Base-by-base conservation (phyloP, 2,888 invertebrate species). In the Brachyptera risi region DNA sequence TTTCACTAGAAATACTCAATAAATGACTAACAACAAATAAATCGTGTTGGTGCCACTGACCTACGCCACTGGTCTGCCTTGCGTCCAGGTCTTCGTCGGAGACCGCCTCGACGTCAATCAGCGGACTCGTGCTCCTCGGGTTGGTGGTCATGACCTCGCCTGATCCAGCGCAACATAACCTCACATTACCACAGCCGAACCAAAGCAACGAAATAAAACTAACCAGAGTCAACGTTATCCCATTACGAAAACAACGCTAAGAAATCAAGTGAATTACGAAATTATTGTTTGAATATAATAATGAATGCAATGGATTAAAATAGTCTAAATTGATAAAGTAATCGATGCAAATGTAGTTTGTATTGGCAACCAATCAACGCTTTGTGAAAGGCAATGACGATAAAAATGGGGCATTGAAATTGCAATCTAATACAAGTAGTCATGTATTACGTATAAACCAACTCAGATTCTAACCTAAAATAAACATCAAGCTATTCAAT, bases 91-190 rank as follows among this genome's bases (percentile, higher is more conserved):
- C 79, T 71, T 80, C 79, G 73, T 83, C 82, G 67, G 83, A 83
- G 68, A 83, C 80, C 70, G 81, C 81, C 76, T 84, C 84, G 73
- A 84, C 84, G 76, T 84, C 84, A 73, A 84, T 83, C 76, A 84
- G 80, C 71, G 85, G 84, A 76, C 83, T 83, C 73, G 75, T 75
- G 73, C 78, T 80, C 72, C 79, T 79, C 74, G 77, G 81, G 76
- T 75, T 80, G 74, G 77, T 79, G 73, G 81, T 80, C 78, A 83
- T 82, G 78, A 83, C 82, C 78, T 84, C 83, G 83, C 84, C 85
- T 84, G 66, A 59, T 61, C 54, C 56, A 56, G 15, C 15, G 21
- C 38, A 38, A 15, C 17, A n/a, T 15, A 38, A 17, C 38, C 38
- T n/a, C 38, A 38, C 3, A 3, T 17, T 3, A 40, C 27, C 13